These are phyloP conservation scores for Agrotis exclamationis DNA, from an alignment of 2,888 invertebrate species.

Conservation along the genomic window DNA sequence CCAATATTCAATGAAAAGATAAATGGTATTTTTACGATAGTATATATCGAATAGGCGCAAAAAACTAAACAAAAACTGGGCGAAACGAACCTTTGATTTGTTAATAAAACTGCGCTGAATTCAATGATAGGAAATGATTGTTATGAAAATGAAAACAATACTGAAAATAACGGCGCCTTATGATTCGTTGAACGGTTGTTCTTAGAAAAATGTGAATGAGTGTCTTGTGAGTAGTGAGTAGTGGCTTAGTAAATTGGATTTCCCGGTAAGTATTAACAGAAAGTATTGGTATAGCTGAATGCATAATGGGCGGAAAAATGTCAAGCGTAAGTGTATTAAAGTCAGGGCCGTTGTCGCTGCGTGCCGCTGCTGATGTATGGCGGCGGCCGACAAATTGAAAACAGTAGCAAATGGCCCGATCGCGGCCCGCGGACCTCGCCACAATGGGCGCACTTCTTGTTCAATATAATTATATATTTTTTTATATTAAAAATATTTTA, in stretches of 20 bases:
- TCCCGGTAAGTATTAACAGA: slow-evolving; percentile 78
- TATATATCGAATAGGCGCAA: slow-evolving; percentile 17
- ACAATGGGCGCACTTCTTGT: slow-evolving; percentile 70
- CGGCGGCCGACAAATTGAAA: slow-evolving; percentile 86
- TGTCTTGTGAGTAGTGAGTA: slow-evolving; percentile 25
- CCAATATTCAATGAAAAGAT: slow-evolving; percentile 21
- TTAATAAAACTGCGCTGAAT: slow-evolving; percentile 12
- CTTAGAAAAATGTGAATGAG: slow-evolving; percentile 68
- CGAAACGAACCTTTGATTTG: slow-evolving; percentile 11
- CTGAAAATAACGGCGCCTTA: slow-evolving; percentile 33
- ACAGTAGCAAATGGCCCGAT: slow-evolving; percentile 87
- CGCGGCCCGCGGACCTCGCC: slow-evolving; percentile 72
- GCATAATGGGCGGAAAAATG: slow-evolving; percentile 88
- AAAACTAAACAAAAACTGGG: slow-evolving; percentile 18
- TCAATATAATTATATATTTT: slow-evolving; percentile 31
- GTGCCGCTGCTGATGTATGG: slow-evolving; percentile 86
- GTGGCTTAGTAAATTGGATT: slow-evolving; percentile 71
- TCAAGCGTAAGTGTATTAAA: slow-evolving; percentile 88
- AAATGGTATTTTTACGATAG: slow-evolving; percentile 14
- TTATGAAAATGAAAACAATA: slow-evolving; percentile 46
- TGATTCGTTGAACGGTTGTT: slow-evolving; percentile 51
- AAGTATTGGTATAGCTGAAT: slow-evolving; percentile 83
- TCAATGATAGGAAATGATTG: slow-evolving; percentile 11
- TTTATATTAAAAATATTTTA: neutral
- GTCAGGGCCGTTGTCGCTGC: slow-evolving; percentile 80